Percentiles rank a stretch among this genome's conserved stretches.
Conservation (phyloP, 2,113 vertebrate genomes). For the Fregetta grallaria region DNA sequence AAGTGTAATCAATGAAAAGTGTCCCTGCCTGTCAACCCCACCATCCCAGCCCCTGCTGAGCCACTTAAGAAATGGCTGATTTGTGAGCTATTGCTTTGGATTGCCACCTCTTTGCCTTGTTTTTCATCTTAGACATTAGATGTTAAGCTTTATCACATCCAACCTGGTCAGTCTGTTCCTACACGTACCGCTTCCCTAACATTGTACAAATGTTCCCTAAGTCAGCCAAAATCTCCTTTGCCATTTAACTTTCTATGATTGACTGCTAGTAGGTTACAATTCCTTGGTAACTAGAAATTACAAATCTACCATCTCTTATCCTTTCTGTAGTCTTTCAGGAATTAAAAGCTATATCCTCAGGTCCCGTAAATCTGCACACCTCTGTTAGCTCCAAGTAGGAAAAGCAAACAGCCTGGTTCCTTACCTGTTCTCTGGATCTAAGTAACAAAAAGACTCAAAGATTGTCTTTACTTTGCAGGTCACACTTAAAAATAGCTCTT, state of each 20-base stretch:
- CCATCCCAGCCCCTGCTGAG: not conserved
- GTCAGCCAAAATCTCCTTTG: not conserved
- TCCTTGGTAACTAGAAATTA: not conserved
- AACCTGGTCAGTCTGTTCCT: not conserved
- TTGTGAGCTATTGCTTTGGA: not conserved
- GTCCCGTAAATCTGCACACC: not conserved
- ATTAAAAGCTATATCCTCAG: not conserved
- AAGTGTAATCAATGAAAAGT: not conserved
- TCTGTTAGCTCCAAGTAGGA: not conserved
- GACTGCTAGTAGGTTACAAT: not conserved
- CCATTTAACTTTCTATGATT: not conserved
- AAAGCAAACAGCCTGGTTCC: not conserved
- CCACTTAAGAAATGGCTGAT: not conserved
- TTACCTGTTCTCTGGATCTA: not conserved
- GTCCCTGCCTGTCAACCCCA: not conserved
- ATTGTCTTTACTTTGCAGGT: not conserved
- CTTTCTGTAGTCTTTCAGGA: not conserved
- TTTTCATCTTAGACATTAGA: not conserved
- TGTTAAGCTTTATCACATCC: not conserved
- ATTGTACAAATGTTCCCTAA: not conserved
- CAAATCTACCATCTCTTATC: not conserved
- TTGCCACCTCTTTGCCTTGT: not conserved
- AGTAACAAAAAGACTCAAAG: not conserved
- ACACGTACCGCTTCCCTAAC: accelerated
- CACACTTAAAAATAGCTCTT: not conserved